A percentile compares a stretch with the other conserved stretches of the same genome.
Evolutionary conservation across 2,888 invertebrate genomes (phyloP).

Genomic region (Melanotus villosus): DNA sequence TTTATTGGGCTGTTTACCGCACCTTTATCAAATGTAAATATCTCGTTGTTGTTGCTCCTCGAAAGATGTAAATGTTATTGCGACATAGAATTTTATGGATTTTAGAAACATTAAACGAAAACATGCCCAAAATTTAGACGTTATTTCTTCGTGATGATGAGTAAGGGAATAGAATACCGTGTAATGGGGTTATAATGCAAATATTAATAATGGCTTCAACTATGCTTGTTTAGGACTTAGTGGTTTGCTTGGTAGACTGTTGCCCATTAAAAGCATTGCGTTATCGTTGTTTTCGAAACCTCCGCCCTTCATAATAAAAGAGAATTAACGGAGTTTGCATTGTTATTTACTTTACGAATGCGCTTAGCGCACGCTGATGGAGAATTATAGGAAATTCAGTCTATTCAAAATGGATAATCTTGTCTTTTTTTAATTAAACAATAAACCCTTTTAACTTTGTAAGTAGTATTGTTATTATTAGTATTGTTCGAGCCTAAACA

Average conservation of each 20-base stretch:
- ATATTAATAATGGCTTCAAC: constrained; percentile 17
- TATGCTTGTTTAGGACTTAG: constrained; percentile 18
- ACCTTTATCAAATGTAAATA: constrained; percentile 5
- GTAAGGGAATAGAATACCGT: neutral
- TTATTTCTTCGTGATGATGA: neutral
- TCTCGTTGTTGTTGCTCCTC: too few species aligned
- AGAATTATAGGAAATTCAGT: too few species aligned
- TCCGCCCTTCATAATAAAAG: neutral
- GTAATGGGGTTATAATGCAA: neutral
- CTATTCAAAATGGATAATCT: too few species aligned
- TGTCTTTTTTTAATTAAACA: too few species aligned
- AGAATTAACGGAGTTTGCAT: too few species aligned
- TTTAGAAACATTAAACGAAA: neutral
- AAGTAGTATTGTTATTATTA: too few species aligned
- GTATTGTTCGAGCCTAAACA: too few species aligned
- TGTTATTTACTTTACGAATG: too few species aligned
- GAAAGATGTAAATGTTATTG: too few species aligned
- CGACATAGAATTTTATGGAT: too few species aligned
- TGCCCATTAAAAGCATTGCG: constrained; percentile 2
- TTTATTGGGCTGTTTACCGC: neutral
- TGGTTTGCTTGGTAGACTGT: neutral
- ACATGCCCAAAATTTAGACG: constrained; percentile 6
- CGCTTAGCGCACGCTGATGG: too few species aligned
- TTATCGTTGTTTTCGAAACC: neutral
- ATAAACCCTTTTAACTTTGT: too few species aligned